Conservation (phyloP, 2,888 invertebrate species). For the Calameuta pallipes region DNA sequence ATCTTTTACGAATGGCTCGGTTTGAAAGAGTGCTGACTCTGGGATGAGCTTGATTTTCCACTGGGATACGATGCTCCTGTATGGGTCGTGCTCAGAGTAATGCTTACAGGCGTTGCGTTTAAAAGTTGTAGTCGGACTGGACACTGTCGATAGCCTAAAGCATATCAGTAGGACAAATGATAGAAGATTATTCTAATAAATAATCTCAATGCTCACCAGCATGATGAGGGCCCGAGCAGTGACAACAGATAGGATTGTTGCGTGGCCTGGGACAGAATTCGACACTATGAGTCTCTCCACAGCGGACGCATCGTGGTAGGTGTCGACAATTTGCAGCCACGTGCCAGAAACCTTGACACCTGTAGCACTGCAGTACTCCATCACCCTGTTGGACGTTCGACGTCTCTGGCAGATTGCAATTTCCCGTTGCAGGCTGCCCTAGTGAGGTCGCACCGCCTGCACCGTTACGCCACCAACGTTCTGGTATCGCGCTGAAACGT, state of each 20-base stretch:
- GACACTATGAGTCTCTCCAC: slow-evolving; percentile 69
- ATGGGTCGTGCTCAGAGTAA: slow-evolving; percentile 58
- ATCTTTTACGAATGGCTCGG: slow-evolving; percentile 36
- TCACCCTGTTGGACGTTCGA: slow-evolving; percentile 55
- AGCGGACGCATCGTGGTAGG: slow-evolving; percentile 68
- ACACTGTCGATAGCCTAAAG: slow-evolving; percentile 62
- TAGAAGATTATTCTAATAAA: not conserved
- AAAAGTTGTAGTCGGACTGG: slow-evolving; percentile 67
- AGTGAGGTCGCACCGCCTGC: slow-evolving; percentile 18
- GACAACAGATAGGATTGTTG: slow-evolving; percentile 68
- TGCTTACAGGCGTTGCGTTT: slow-evolving; percentile 65
- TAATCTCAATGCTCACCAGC: slow-evolving; percentile 58
- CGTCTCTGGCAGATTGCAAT: slow-evolving; percentile 21
- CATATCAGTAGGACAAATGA: not conserved
- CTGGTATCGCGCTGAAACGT: slow-evolving; percentile 64
- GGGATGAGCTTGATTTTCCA: slow-evolving; percentile 40
- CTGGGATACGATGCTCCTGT: slow-evolving; percentile 35
- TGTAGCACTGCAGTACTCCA: slow-evolving; percentile 68
- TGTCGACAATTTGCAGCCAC: slow-evolving; percentile 68
- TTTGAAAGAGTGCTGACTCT: slow-evolving; percentile 43
- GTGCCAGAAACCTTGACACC: slow-evolving; percentile 71
- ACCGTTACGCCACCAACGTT: slow-evolving; percentile 56
- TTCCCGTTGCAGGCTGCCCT: slow-evolving; percentile 17
- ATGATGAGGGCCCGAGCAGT: slow-evolving; percentile 69
- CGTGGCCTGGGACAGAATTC: slow-evolving; percentile 67